Percentiles rank a stretch among this genome's conserved stretches.
These are phyloP conservation scores for Eulimnadia texana DNA, from an alignment of 1,140 invertebrate species.

Conservation along the genomic window DNA sequence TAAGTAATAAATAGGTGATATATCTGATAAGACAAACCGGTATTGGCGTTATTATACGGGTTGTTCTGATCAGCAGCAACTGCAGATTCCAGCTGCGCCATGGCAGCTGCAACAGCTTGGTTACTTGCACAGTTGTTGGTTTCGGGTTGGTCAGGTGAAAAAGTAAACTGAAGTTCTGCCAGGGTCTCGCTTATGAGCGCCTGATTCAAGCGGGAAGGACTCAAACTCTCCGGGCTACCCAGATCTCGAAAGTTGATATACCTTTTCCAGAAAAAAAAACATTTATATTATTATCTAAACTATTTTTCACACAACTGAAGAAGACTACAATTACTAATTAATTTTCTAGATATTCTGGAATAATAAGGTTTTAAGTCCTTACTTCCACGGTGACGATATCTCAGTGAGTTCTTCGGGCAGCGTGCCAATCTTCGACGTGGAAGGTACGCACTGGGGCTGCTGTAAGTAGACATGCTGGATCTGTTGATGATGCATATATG, in stretches of 20 bases:
- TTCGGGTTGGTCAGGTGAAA: neutral
- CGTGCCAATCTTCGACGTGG: neutral
- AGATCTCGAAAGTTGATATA: conserved; percentile 18
- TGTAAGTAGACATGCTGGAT: neutral
- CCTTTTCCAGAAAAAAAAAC: conserved; percentile 18
- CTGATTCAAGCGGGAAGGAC: conserved; percentile 6
- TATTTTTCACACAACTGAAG: neutral
- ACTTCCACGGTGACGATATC: neutral
- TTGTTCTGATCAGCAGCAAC: too few relatives aligned
- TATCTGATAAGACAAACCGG: too few relatives aligned
- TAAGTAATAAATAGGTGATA: too few relatives aligned
- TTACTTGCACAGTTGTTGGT: neutral
- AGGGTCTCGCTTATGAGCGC: conserved; percentile 9
- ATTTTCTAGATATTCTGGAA: too few relatives aligned
- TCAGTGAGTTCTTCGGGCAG: neutral
- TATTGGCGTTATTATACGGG: too few relatives aligned
- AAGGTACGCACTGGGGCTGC: neutral
- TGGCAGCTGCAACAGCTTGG: neutral
- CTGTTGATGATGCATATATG: neutral
- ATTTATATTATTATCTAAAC: neutral
- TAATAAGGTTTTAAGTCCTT: too few relatives aligned
- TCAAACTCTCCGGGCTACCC: conserved; percentile 13
- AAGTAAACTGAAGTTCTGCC: neutral
- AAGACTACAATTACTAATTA: too few relatives aligned
- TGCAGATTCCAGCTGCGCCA: neutral